A percentile compares a stretch with the other conserved stretches of the same genome.
Conservation (phyloP, 2,113 vertebrate genomes). For the Sinocyclocheilus maitianheensis region DNA sequence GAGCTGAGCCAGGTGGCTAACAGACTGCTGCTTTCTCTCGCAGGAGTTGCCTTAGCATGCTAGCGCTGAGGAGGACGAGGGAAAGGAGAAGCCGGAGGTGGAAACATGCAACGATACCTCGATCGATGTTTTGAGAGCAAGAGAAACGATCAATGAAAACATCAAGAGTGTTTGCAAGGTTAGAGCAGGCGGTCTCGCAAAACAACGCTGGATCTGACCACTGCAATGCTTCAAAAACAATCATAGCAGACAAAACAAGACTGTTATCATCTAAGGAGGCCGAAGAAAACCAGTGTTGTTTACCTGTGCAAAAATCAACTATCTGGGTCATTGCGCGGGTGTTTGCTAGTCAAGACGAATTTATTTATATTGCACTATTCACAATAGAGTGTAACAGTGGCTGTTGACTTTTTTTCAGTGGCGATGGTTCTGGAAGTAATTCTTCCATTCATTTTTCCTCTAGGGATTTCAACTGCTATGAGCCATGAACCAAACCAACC, state of each 20-base stretch:
- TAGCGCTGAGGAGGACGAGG: slow-evolving; percentile 14
- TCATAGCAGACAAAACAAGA: neutral
- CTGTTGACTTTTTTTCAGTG: neutral
- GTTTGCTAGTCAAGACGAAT: neutral
- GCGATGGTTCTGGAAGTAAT: neutral
- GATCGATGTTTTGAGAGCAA: neutral
- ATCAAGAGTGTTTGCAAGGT: neutral
- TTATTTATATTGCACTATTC: neutral
- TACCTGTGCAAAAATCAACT: neutral
- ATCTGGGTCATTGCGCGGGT: neutral
- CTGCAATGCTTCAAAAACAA: neutral
- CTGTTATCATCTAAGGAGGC: neutral
- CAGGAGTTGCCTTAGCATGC: slow-evolving; percentile 4
- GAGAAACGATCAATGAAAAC: neutral
- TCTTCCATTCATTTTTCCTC: no score
- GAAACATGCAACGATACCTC: neutral
- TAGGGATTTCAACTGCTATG: neutral
- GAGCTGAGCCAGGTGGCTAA: slow-evolving; percentile 17
- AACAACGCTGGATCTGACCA: neutral
- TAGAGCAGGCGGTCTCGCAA: neutral
- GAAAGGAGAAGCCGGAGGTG: slow-evolving; percentile 4
- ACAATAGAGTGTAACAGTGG: neutral
- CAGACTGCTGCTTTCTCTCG: slow-evolving; percentile 7
- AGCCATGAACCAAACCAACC: no score
- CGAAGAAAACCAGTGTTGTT: neutral